These are phyloP conservation scores for Apogon hyalosoma DNA, from an alignment of 2,797 vertebrate species.

Conservation along the genomic window DNA sequence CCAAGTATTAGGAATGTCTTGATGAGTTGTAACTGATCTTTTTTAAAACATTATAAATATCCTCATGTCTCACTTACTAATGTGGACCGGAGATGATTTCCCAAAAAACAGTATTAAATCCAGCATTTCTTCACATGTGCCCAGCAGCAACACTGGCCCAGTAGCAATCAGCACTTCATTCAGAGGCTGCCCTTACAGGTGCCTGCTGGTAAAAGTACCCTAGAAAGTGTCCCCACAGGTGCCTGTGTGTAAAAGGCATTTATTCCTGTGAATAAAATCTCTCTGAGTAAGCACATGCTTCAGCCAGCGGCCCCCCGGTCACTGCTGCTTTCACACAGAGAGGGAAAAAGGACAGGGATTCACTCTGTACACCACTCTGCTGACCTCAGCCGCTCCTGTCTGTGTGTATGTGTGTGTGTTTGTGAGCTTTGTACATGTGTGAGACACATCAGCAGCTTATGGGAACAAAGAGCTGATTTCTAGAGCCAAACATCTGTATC, in stretches of 20 bases:
- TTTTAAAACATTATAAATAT: slow-evolving; percentile 50
- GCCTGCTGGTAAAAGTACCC: slow-evolving; percentile 63
- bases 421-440: slow-evolving; percentile 52
- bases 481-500: slow-evolving; percentile 57
- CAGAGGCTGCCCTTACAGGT: slow-evolving; percentile 59
- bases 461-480: slow-evolving; percentile 53
- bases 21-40: slow-evolving; percentile 48
- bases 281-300: slow-evolving; percentile 87
- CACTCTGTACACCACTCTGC: slow-evolving; percentile 77
- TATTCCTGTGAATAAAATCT: slow-evolving; percentile 85
- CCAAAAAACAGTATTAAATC: slow-evolving; percentile 17
- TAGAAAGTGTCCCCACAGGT: slow-evolving; percentile 62
- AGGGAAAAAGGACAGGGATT: slow-evolving; percentile 77
- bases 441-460: slow-evolving; percentile 63
- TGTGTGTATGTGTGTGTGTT: slow-evolving; percentile 50
- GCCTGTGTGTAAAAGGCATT: slow-evolving; percentile 71
- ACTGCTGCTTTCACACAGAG: slow-evolving; percentile 78
- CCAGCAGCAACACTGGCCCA: slow-evolving; percentile 18
- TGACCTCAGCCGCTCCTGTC: slow-evolving; percentile 84
- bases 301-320: slow-evolving; percentile 77
- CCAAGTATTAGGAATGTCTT: slow-evolving; percentile 35
- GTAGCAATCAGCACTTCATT: slow-evolving; percentile 15
- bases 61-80: slow-evolving; percentile 22
- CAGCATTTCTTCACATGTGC: slow-evolving; percentile 19
- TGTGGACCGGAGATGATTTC: slow-evolving; percentile 31